A percentile compares a stretch with the other conserved stretches of the same genome.
Conservation (phyloP, 2,113 vertebrate species). For the Vulpes lagopus region DNA sequence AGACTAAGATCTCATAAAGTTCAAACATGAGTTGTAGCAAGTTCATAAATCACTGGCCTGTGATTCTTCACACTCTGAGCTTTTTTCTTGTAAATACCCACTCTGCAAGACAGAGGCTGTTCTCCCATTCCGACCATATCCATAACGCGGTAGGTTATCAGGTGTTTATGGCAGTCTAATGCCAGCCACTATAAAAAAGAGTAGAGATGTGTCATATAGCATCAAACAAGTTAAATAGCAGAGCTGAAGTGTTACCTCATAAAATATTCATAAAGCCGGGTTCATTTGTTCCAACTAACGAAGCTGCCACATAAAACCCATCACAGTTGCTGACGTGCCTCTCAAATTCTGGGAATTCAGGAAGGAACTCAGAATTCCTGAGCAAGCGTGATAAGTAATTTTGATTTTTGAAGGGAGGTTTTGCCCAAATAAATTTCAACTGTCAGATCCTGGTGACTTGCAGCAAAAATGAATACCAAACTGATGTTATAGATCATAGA, state of each 20-base stretch:
- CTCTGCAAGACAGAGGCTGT: background rate
- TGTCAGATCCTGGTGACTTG: conserved; percentile 66
- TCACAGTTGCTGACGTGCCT: background rate
- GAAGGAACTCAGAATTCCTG: background rate
- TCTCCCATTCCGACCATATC: background rate
- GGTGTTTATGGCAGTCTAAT: background rate
- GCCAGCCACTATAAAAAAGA: background rate
- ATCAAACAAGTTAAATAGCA: background rate
- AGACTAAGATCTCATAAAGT: background rate
- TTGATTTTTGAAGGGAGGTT: conserved; percentile 21
- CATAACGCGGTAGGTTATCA: background rate
- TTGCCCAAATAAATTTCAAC: conserved; percentile 71
- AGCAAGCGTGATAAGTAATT: background rate
- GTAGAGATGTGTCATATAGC: background rate
- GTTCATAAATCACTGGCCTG: background rate
- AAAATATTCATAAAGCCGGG: background rate
- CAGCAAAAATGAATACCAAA: conserved; percentile 86
- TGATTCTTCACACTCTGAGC: background rate
- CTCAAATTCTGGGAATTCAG: background rate
- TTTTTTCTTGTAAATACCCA: background rate
- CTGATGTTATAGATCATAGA: conserved; percentile 83
- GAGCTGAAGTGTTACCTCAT: background rate
- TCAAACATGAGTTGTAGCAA: background rate
- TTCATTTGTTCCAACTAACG: background rate
- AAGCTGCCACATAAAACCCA: background rate